These are phyloP conservation scores for Cephalopterus ornatus DNA, from an alignment of 2,113 vertebrate genomes.

Conservation along the genomic window DNA sequence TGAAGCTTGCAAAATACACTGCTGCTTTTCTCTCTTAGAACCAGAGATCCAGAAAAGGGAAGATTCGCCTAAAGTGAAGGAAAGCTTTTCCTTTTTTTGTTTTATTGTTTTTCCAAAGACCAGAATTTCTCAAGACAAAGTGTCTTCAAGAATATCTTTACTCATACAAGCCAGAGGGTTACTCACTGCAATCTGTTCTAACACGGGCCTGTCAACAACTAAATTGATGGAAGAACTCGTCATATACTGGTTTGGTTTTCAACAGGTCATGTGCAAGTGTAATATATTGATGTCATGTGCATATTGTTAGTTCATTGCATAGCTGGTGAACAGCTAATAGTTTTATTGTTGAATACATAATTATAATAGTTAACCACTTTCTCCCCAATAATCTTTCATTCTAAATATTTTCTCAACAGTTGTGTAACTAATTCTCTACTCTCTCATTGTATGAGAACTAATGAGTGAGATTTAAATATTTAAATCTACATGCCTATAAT, in stretches of 20 bases:
- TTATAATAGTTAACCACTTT: not conserved
- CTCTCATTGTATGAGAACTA: not conserved
- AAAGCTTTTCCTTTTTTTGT: not conserved
- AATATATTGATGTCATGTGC: not conserved
- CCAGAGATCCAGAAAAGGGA: not conserved
- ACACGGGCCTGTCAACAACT: not conserved
- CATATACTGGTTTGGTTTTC: not conserved
- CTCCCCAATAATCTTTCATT: not conserved
- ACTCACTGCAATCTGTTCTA: not conserved
- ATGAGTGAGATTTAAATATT: not conserved
- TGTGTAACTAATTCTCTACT: not conserved
- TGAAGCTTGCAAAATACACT: not conserved
- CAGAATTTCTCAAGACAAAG: not conserved
- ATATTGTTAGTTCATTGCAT: not conserved
- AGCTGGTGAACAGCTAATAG: not conserved
- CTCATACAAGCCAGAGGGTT: not conserved
- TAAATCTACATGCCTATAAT: not conserved
- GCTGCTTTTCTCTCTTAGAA: not conserved
- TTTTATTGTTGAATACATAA: not conserved
- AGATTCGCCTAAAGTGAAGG: not conserved
- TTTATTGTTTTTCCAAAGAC: not conserved
- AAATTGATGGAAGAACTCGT: not conserved
- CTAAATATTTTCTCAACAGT: not conserved
- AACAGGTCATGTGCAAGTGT: not conserved
- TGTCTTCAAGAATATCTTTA: not conserved